phyloP scores from a whole-genome alignment of 2,888 invertebrate genomes.

The Candidula unifasciata region DNA sequence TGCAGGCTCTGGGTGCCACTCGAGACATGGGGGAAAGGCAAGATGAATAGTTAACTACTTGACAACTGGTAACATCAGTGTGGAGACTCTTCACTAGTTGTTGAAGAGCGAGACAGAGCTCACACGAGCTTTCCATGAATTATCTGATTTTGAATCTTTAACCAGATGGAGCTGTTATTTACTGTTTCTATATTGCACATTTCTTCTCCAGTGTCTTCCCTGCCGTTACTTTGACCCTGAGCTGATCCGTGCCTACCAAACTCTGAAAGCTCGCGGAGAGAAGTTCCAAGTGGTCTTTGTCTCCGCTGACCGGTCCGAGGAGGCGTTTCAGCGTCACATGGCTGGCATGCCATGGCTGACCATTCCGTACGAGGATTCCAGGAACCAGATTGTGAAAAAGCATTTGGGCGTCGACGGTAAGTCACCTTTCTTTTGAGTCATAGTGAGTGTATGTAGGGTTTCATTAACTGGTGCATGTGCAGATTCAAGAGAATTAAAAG shows the following conservation, averaged over 20 bases:
- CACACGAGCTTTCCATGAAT: too few relatives aligned
- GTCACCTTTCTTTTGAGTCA: conserved; percentile 5
- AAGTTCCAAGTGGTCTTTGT: conserved; percentile 90
- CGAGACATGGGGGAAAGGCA: too few relatives aligned
- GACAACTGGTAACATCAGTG: too few relatives aligned
- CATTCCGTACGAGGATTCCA: conserved; percentile 84
- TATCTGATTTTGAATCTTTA: neutral
- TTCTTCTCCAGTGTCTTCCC: conserved; percentile 86
- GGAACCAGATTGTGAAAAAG: conserved; percentile 85
- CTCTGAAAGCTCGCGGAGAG: conserved; percentile 83
- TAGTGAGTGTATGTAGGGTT: too few relatives aligned
- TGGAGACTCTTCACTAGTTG: too few relatives aligned
- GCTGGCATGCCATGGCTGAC: conserved; percentile 87
- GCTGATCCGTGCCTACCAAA: conserved; percentile 85
- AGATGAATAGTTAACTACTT: too few relatives aligned
- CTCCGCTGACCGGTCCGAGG: conserved; percentile 90
- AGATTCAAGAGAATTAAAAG: too few relatives aligned
- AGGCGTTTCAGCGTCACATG: conserved; percentile 86
- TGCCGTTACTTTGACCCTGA: conserved; percentile 90
- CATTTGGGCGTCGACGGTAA: conserved; percentile 87
- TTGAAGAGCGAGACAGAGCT: too few relatives aligned
- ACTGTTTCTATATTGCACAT: conserved; percentile 7
- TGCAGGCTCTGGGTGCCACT: too few relatives aligned
- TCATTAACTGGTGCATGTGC: too few relatives aligned
- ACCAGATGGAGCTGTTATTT: too few relatives aligned